These are phyloP conservation scores for Marcusenius ussheri DNA, from an alignment of 2,113 vertebrate species.

Conservation along the genomic window DNA sequence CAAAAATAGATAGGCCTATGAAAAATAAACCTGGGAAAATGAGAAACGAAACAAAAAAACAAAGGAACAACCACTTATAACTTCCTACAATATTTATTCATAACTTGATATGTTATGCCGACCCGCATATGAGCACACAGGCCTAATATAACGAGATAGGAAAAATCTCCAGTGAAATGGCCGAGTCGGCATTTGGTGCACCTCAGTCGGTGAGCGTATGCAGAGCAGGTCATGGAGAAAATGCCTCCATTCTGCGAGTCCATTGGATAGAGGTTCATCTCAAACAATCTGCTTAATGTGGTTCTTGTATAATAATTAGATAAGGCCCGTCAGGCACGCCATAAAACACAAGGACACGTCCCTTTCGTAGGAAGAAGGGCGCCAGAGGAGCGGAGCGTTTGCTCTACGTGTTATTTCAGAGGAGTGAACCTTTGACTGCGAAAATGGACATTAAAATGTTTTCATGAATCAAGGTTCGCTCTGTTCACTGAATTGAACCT, in stretches of 20 bases:
- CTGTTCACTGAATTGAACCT: neutral
- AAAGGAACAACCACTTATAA: neutral
- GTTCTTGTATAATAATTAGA: neutral
- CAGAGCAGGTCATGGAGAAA: neutral
- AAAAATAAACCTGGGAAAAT: neutral
- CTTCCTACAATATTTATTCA: neutral
- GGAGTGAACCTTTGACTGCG: neutral
- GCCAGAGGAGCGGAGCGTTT: neutral
- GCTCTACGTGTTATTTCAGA: neutral
- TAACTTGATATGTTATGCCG: neutral
- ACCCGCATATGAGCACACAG: neutral
- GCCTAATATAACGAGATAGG: neutral
- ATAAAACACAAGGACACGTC: neutral
- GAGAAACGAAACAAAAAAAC: neutral
- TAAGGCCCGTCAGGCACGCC: neutral
- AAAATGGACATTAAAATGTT: neutral
- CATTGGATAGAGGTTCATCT: neutral
- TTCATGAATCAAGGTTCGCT: neutral
- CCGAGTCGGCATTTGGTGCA: neutral
- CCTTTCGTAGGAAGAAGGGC: neutral
- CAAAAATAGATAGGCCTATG: neutral
- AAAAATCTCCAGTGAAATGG: neutral
- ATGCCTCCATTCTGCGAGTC: neutral
- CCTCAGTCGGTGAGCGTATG: neutral
- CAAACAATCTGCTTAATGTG: neutral